These are phyloP conservation scores for Archaeoteleia sp. DNA, from an alignment of 2,888 invertebrate genomes.

Conservation along the genomic window DNA sequence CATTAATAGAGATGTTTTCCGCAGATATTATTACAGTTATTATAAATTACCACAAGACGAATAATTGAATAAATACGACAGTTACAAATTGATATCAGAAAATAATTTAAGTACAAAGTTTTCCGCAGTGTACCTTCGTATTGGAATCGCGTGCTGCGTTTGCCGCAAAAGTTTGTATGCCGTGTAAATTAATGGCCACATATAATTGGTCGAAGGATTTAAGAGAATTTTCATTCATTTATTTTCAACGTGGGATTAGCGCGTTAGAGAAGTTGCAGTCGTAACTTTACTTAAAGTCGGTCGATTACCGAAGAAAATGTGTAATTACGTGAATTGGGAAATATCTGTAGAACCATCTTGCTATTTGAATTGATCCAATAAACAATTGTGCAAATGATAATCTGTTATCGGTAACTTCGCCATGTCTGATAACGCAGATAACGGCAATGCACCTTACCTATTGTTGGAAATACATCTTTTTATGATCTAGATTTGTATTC, in stretches of 20 bases:
- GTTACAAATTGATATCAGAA: constrained; percentile 29
- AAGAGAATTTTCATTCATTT: constrained; percentile 19
- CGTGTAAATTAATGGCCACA: constrained; percentile 23
- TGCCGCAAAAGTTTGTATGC: constrained; percentile 28
- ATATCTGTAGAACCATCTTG: constrained; percentile 10
- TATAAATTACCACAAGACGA: too few species aligned
- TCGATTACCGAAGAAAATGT: constrained; percentile 26
- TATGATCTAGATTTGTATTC: too few species aligned
- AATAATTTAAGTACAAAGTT: constrained; percentile 34
- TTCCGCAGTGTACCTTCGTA: constrained; percentile 16
- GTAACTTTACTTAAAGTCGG: constrained; percentile 18
- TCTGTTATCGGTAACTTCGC: constrained; percentile 35
- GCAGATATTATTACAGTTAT: too few species aligned
- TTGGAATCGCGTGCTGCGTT: constrained; percentile 26
- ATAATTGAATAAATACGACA: too few species aligned
- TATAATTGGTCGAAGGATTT: constrained; percentile 30
- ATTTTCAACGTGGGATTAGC: constrained; percentile 16
- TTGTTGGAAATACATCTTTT: constrained; percentile 17
- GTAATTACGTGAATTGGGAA: constrained; percentile 33
- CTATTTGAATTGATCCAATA: constrained; percentile 6
- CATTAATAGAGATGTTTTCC: too few species aligned
- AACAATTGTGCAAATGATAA: constrained; percentile 10
- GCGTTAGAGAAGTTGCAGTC: constrained; percentile 11
- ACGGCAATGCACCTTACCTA: constrained; percentile 33
- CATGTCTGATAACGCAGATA: constrained; percentile 15